Evolutionary conservation across 2,113 vertebrate species (phyloP), one percentile per base, ranked within the genome.

Genomic region (Hippocampus barbouri): DNA sequence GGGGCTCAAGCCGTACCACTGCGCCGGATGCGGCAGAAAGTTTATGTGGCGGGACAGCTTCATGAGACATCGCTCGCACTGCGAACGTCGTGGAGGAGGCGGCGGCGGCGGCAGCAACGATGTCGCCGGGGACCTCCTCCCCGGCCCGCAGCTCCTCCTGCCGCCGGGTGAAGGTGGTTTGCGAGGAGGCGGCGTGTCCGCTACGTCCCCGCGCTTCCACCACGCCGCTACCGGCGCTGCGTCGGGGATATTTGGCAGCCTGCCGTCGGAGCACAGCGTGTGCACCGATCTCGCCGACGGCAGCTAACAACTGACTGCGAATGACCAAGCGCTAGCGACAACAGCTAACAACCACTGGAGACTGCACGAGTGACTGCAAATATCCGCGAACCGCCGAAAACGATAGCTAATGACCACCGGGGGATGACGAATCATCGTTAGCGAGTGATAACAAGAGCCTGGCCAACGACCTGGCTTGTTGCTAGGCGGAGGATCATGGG

Each of bases 31-130:
- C 8, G 93, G 92, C 68, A 95, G 95, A 89, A 96, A 96, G 86
- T 97, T 98, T 91, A 97, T 98, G 95, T 97, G 96, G 96, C 87
- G 95, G 1, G 96, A 96, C 91, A 96, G 95, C 88, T 98, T 95
- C 91, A 93, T 97, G 91, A 89, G 95, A 8, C 96, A 98, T 85
- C 93, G 93, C 10, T 93, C 93, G 0, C 95, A 96, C 83, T 97
- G 96, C 38, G 94, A 97, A 75, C 89, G 94, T n/a, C 84, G 94
- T 2, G 20, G 83, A 69, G 66, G 74, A 0, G 74, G 79, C n/a
- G n/a, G 80, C 12, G 70, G 70, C 12, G 72, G 78, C 0, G 85
- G 88, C 56, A 5, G 88, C 56, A 5, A 11, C 0, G 89, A 89
- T 0, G 89, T 87, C 10, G 21, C 71, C 0, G 69, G 25, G 25